phyloP scores from a whole-genome alignment of 2,797 vertebrate genomes.

The Channa striata region DNA sequence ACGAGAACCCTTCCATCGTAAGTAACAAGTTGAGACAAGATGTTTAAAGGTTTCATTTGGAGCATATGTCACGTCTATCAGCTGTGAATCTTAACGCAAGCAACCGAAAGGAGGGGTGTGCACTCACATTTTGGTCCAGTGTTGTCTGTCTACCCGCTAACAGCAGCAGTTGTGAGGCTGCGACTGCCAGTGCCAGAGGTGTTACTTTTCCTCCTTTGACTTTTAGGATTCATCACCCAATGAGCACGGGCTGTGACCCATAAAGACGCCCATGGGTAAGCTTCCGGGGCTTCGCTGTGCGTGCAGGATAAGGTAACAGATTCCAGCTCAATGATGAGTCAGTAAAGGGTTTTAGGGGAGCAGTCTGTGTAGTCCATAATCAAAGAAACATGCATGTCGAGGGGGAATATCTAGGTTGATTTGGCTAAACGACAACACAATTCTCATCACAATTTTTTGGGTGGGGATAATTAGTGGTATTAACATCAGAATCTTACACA shows the following conservation, averaged over 20 bases:
- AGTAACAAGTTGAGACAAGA: conserved; percentile 80
- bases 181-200: conserved; percentile 79
- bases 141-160: conserved; percentile 64
- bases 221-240: conserved; percentile 82
- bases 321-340: conserved; percentile 80
- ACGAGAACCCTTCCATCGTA: conserved; percentile 60
- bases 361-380: conserved; percentile 40
- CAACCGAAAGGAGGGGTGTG: conserved; percentile 51
- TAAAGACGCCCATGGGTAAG: conserved; percentile 75
- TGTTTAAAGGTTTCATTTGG: conserved; percentile 83
- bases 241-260: conserved; percentile 85
- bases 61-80: conserved; percentile 82
- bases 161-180: conserved; percentile 65
- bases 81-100: conserved; percentile 73
- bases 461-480: not conserved
- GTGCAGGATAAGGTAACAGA: conserved; percentile 75
- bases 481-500: not conserved
- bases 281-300: conserved; percentile 70
- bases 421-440: conserved; percentile 38
- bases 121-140: conserved; percentile 74
- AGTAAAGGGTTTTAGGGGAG: conserved; percentile 70
- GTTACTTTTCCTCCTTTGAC: conserved; percentile 82
- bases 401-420: conserved; percentile 43
- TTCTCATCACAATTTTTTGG: not conserved
- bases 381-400: conserved; percentile 58